Percentiles rank a stretch among this genome's conserved stretches.
phyloP scores from a whole-genome alignment of 2,113 vertebrate genomes.

The Indri indri region DNA sequence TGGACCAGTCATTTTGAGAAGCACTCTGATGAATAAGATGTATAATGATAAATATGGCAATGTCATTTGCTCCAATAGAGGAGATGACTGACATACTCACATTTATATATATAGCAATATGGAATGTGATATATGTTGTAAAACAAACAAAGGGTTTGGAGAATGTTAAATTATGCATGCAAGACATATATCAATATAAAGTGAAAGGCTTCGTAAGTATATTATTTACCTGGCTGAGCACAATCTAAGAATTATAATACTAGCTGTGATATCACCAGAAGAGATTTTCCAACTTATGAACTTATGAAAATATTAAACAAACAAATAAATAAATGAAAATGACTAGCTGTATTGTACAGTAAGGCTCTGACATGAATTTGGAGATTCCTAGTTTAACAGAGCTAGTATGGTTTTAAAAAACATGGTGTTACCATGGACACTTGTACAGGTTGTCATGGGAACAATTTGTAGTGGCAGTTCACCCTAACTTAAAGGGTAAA shows the following conservation, averaged over 20 bases:
- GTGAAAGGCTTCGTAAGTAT: not conserved
- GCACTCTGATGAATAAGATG: not conserved
- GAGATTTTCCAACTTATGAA: not conserved
- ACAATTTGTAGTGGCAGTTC: not conserved
- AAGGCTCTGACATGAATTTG: not conserved
- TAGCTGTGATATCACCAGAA: not conserved
- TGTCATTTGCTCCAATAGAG: not conserved
- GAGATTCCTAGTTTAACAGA: not conserved
- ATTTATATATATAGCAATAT: not conserved
- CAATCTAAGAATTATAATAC: not conserved
- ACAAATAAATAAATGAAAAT: not conserved
- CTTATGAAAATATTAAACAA: not conserved
- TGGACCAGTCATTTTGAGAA: not conserved
- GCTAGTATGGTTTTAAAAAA: not conserved
- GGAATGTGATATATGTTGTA: not conserved
- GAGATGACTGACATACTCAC: not conserved
- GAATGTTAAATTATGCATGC: not conserved
- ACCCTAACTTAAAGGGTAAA: not conserved
- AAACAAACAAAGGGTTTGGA: not conserved
- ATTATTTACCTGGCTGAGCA: not conserved
- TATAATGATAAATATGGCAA: not conserved
- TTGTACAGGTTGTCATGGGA: not conserved
- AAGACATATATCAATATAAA: not conserved
- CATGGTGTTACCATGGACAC: not conserved
- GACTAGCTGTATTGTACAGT: not conserved